phyloP scores from a whole-genome alignment of 2,888 invertebrate genomes.

The Hydraecia micacea region DNA sequence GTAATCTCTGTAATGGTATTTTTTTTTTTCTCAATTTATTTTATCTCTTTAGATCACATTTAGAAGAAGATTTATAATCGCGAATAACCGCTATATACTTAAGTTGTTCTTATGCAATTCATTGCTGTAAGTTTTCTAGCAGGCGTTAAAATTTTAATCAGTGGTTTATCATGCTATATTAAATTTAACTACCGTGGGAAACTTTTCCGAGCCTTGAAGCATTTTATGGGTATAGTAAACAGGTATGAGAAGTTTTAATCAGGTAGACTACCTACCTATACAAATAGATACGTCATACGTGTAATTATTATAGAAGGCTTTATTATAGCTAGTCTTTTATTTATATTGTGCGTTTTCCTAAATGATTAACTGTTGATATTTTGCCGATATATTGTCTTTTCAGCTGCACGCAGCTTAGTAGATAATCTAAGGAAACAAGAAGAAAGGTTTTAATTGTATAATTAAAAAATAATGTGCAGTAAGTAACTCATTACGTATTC shows the following conservation, averaged over 20 bases:
- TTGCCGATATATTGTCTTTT: no score
- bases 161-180: conserved; percentile 52
- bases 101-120: conserved; percentile 44
- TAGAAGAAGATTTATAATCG: neutral
- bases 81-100: neutral
- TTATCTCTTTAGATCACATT: neutral
- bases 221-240: conserved; percentile 59
- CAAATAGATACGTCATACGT: neutral
- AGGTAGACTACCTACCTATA: conserved; percentile 11
- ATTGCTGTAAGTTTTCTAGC: conserved; percentile 53
- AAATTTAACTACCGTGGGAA: conserved; percentile 51
- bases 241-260: conserved; percentile 57
- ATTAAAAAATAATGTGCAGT: neutral
- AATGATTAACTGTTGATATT: neutral
- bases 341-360: neutral
- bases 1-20: neutral
- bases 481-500: neutral
- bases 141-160: conserved; percentile 64
- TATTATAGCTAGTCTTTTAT: neutral
- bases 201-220: conserved; percentile 49
- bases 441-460: neutral
- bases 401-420: neutral
- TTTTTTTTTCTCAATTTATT: neutral
- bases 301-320: neutral
- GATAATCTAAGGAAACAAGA: neutral